Conservation (phyloP, 2,888 invertebrate species). For the Cremastinae sp. region DNA sequence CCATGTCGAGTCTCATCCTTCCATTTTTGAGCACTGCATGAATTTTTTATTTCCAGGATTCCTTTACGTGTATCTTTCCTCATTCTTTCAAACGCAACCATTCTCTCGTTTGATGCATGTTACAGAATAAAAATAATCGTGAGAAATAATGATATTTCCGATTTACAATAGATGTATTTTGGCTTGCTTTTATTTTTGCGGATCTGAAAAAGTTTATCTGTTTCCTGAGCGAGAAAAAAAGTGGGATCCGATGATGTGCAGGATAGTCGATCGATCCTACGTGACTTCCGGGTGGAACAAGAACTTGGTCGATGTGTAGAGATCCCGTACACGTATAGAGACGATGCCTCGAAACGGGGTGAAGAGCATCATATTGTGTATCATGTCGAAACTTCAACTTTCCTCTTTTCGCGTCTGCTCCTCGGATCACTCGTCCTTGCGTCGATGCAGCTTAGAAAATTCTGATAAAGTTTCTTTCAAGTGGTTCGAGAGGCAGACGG, state of each 20-base stretch:
- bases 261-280: conserved; percentile 54
- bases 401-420: neutral
- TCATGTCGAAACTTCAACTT: conserved; percentile 7
- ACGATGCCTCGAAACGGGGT: conserved; percentile 34
- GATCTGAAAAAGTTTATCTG: conserved; percentile 3
- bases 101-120: no score
- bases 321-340: neutral
- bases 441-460: conserved; percentile 55
- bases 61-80: no score
- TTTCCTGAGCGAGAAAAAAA: neutral
- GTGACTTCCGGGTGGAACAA: conserved; percentile 48
- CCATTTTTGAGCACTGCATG: no score
- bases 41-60: conserved; percentile 4
- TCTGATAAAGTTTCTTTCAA: conserved; percentile 55
- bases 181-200: neutral
- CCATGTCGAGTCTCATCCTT: neutral
- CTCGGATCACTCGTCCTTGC: conserved; percentile 6
- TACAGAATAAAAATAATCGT: neutral
- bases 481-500: conserved; percentile 24
- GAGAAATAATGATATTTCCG: no score
- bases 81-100: neutral
- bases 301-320: neutral
- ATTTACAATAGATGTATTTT: conserved; percentile 1
- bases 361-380: conserved; percentile 50
- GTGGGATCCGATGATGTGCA: conserved; percentile 22